These are phyloP conservation scores for Coenonympha arcania DNA, from an alignment of 2,888 invertebrate species.

Conservation along the genomic window DNA sequence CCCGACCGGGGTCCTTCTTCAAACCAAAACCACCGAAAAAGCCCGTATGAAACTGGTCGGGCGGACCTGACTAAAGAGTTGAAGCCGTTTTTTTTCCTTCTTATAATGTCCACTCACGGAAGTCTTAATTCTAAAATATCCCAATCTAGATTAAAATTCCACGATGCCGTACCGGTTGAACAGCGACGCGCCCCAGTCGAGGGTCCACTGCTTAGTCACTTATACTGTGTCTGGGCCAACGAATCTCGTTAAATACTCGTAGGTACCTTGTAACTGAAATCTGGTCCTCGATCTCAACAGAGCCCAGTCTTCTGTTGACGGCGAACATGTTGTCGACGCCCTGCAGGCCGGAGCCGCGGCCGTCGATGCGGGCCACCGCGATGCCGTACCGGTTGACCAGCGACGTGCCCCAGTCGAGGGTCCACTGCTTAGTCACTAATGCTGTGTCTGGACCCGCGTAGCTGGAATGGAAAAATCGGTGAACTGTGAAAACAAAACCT, in stretches of 20 bases:
- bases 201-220: constrained; percentile 85
- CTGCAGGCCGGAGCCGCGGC: constrained; percentile 88
- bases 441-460: constrained; percentile 95
- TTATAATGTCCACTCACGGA: too few relatives aligned
- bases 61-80: too few relatives aligned
- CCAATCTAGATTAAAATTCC: too few relatives aligned
- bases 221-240: constrained; percentile 93
- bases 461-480: too few relatives aligned
- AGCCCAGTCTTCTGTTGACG: constrained; percentile 90
- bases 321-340: constrained; percentile 88
- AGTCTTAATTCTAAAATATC: too few relatives aligned
- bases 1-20: too few relatives aligned
- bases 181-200: constrained; percentile 92
- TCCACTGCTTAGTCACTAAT: constrained; percentile 86
- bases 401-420: constrained; percentile 90
- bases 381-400: constrained; percentile 87
- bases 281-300: constrained; percentile 93
- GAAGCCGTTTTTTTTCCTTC: too few relatives aligned
- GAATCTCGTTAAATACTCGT: too few relatives aligned
- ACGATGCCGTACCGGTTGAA: constrained; percentile 88
- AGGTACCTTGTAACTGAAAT: too few relatives aligned
- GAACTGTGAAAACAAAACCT: too few relatives aligned
- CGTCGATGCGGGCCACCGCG: constrained; percentile 92
- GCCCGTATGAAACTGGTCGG: too few relatives aligned
- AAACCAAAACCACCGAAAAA: too few relatives aligned